Evolutionary conservation across 2,888 invertebrate genomes (phyloP), one percentile per base, ranked within the genome.

Genomic region (Agrotis clavis): DNA sequence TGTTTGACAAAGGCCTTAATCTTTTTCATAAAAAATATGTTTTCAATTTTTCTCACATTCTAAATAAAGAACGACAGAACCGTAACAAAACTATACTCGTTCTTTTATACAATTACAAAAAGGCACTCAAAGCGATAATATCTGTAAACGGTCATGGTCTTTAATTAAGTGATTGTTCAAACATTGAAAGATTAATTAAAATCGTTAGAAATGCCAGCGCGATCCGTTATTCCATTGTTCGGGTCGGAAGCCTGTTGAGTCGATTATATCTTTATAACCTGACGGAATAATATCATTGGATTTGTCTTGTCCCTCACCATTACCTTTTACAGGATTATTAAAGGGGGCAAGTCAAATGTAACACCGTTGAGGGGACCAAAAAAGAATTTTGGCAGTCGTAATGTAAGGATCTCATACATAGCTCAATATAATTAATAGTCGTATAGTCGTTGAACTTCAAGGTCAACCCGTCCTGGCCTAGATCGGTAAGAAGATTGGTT

Each of bases 161-260:
- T 79, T 73, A 74, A 84, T 77, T 66, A 74, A 83, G 72, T 82
- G 62, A 77, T 82, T 74, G 51, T 61, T 53, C 61, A 60, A 61
- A 67, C 71, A 69, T 65, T 70, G 64, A 59, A 70, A 72, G 61
- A 71, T 82, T 72, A 77, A 84, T 79, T 74, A 72, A 71, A 82
- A 72, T 79, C 60, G 64, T 19, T 51, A 47, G 71, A 67, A 77
- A 77, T 81, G 63, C 18, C 41, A 41, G 19, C 25, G 18, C 51
- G 57, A 67, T 66, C 70, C 76, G 9, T 53, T 75, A 51, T 61
- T 59, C 65, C 65, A 9, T 45, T 75, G 60, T 61, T 21, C 51
- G 48, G 57, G 65, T 50, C 11, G 14, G 19, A 50, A 51, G 69
- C 61, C 54, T 35, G 61, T 62, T 72, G 75, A 76, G 65, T 50